These are phyloP conservation scores for Unio pictorum DNA, from an alignment of 2,888 invertebrate species.

Conservation along the genomic window DNA sequence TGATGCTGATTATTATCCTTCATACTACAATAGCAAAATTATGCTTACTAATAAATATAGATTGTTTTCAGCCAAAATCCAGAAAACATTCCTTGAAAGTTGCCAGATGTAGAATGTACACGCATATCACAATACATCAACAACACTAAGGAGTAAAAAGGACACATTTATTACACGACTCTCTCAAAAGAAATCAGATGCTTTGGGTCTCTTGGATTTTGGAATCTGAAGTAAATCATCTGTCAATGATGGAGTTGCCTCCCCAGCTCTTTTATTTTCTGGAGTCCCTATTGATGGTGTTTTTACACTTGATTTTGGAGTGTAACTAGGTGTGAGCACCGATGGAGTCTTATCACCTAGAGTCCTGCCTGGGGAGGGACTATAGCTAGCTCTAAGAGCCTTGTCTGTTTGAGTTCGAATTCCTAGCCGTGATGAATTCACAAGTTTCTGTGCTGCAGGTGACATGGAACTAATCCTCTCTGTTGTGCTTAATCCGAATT, in stretches of 20 bases:
- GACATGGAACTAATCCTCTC: constrained; percentile 93
- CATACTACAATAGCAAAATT: too few species aligned
- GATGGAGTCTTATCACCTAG: constrained; percentile 56
- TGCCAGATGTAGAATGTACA: too few species aligned
- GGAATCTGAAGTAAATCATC: constrained; percentile 85
- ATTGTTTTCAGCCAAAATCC: too few species aligned
- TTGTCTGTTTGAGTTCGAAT: constrained; percentile 75
- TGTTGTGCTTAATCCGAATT: constrained; percentile 73
- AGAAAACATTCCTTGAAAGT: too few species aligned
- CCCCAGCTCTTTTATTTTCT: constrained; percentile 51
- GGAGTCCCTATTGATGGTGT: constrained; percentile 40
- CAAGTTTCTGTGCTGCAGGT: constrained; percentile 90
- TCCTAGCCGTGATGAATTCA: constrained; percentile 80
- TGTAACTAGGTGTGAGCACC: constrained; percentile 41
- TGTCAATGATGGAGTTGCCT: constrained; percentile 77
- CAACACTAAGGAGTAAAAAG: too few species aligned
- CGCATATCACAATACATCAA: too few species aligned
- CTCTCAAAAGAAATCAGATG: constrained; percentile 83
- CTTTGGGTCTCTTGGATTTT: constrained; percentile 77
- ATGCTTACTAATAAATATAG: too few species aligned
- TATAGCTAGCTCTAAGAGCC: constrained; percentile 76
- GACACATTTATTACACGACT: not conserved
- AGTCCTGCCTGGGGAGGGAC: constrained; percentile 73
- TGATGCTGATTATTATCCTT: too few species aligned
- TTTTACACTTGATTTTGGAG: constrained; percentile 36